Base-by-base conservation (phyloP, 2,888 invertebrate species). In the Gnatocerus cornutus region DNA sequence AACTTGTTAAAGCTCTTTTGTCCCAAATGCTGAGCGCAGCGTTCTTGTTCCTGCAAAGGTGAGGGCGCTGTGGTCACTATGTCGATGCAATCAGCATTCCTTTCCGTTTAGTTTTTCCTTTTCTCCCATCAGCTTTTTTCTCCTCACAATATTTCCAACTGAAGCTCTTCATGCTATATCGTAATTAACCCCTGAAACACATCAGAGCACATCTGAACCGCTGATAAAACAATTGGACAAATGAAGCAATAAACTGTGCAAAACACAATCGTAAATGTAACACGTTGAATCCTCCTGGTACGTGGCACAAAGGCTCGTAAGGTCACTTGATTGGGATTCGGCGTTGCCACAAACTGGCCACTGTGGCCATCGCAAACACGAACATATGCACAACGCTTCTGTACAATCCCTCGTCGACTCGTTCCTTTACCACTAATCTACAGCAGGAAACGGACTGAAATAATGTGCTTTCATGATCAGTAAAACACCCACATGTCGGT, bases 181-280 rank as follows among this genome's bases (percentile, higher is more conserved):
- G 73, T 72, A 73, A 72, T 75, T 73, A 75, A 71, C 62, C 63
- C 65, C 66, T 59, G 62, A 21, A 21, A 21, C 64, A 68, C 56
- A 68, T 73, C 73, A 68, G 63, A 39, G 63, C 71, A 66, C 64
- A 69, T 68, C 67, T 59, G 71, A 71, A 73, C 65, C 66, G 68
- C 64, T 37, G 63, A 67, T 68, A 43, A 72, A 76, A 74, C 76
- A 74, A 76, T 74, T 68, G 73, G 52, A 59, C 70, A 72, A 75
- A 75, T 75, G 74, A 74, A 74, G 69, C 74, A 71, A 73, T 76
- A 73, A 75, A 74, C 46, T 69, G 70, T 65, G 71, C 68, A 64
- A 65, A 72, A 69, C 68, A 72, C 68, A 74, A 69, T 69, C 72
- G 73, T 73, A 74, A 73, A 74, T 73, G 74, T 71, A 66, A 65